Percentiles rank a stretch among this genome's conserved stretches.
These are phyloP conservation scores for Lucilia cuprina DNA, from an alignment of 1,140 invertebrate species.

Conservation along the genomic window DNA sequence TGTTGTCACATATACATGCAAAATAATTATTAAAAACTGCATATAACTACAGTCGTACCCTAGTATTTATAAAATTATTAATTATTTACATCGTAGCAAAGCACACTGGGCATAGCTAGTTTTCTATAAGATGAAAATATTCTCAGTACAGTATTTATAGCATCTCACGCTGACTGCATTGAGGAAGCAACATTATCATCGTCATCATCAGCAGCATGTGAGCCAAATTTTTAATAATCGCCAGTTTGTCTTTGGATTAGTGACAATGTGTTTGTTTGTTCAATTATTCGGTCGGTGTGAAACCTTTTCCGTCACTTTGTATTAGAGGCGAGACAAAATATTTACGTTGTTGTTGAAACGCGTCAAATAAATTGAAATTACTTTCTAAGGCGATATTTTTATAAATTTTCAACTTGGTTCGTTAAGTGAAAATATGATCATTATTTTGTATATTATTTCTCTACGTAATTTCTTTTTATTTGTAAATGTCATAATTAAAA, in stretches of 20 bases:
- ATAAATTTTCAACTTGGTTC: background rate
- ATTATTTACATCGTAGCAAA: too few relatives aligned
- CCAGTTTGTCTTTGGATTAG: constrained; percentile 18
- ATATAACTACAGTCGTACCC: too few relatives aligned
- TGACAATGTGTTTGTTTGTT: constrained; percentile 11
- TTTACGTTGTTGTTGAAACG: background rate
- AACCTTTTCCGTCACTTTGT: background rate
- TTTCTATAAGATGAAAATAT: background rate
- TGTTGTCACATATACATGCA: too few relatives aligned
- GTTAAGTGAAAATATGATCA: background rate
- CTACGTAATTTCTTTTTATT: background rate
- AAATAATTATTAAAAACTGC: too few relatives aligned
- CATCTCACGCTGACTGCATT: background rate
- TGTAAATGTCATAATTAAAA: background rate
- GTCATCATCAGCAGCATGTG: background rate
- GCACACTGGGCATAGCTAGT: too few relatives aligned
- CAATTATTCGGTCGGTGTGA: background rate
- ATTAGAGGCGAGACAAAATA: background rate
- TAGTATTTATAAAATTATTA: too few relatives aligned
- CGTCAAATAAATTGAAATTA: background rate
- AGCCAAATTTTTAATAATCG: background rate
- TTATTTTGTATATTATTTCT: background rate
- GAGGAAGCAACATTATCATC: background rate
- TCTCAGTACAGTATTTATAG: background rate
- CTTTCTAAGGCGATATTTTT: background rate